phyloP scores from a whole-genome alignment of 2,888 invertebrate species.

The Scaeva pyrastri region DNA sequence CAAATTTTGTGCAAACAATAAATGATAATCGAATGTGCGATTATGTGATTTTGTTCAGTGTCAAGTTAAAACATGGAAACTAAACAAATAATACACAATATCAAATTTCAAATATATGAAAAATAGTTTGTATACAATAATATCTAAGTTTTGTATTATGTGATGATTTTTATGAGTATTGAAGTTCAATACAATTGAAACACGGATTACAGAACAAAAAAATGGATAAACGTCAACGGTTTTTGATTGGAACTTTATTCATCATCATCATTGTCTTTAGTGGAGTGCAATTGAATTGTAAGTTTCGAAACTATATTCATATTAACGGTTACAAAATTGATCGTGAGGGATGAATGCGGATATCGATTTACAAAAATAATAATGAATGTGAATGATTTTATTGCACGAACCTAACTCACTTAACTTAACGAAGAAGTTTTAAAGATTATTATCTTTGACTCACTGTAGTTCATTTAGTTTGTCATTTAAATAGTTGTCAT shows the following conservation, averaged over 20 bases:
- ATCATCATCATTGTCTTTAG: conserved; percentile 36
- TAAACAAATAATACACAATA: conserved; percentile 28
- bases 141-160: conserved; percentile 19
- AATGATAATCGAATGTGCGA: neutral
- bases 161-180: conserved; percentile 51
- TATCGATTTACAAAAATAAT: conserved; percentile 5
- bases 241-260: conserved; percentile 54
- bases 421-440: too few relatives aligned
- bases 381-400: neutral
- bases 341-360: conserved; percentile 9
- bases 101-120: conserved; percentile 61
- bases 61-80: conserved; percentile 34
- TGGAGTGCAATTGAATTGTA: conserved; percentile 55
- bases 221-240: conserved; percentile 63
- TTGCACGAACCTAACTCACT: conserved; percentile 8
- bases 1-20: conserved; percentile 17
- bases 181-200: conserved; percentile 13
- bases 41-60: conserved; percentile 46
- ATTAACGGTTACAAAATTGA: neutral
- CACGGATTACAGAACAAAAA: conserved; percentile 56
- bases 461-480: too few relatives aligned
- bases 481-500: too few relatives aligned
- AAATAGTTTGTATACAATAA: conserved; percentile 28
- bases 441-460: too few relatives aligned
- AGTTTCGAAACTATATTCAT: conserved; percentile 19